phyloP scores from a whole-genome alignment of 2,888 invertebrate species.

The Campoletis raptor region DNA sequence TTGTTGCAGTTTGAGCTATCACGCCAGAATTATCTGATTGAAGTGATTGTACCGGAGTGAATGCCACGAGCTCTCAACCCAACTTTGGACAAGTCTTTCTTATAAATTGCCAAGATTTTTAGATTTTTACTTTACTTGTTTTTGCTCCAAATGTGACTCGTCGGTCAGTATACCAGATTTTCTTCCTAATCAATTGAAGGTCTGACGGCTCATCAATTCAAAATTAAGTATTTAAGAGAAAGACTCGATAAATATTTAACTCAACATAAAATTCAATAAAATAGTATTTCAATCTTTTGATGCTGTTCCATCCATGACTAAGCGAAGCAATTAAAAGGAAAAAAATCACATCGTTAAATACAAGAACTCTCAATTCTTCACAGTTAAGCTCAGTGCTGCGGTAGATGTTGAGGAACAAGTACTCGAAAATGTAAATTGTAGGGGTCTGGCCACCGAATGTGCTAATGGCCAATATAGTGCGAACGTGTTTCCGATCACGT shows the following conservation, averaged over 20 bases:
- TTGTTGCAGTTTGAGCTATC: not conserved
- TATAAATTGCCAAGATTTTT: not conserved
- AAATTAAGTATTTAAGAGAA: too few relatives aligned
- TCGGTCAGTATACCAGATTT: too few relatives aligned
- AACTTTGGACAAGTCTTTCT: not conserved
- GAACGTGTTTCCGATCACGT: slow-evolving; percentile 67
- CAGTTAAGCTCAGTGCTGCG: not conserved
- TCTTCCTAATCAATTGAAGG: too few relatives aligned
- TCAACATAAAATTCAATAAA: not conserved
- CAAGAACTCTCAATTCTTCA: not conserved
- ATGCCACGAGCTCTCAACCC: not conserved
- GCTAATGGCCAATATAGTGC: slow-evolving; percentile 49
- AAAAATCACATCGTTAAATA: slow-evolving; percentile 15
- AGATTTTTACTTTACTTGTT: not conserved
- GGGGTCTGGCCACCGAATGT: slow-evolving; percentile 47
- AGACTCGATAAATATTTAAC: not conserved
- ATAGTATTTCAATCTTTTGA: not conserved
- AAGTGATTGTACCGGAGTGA: not conserved
- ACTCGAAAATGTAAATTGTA: slow-evolving; percentile 44
- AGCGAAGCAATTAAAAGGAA: not conserved
- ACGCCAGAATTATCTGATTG: slow-evolving; percentile 14
- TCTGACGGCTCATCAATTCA: too few relatives aligned
- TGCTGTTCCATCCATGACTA: not conserved
- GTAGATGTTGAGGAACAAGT: slow-evolving; percentile 14
- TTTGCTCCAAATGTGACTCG: not conserved